Conservation (phyloP, 2,113 vertebrate genomes). For the Eleginops maclovinus region DNA sequence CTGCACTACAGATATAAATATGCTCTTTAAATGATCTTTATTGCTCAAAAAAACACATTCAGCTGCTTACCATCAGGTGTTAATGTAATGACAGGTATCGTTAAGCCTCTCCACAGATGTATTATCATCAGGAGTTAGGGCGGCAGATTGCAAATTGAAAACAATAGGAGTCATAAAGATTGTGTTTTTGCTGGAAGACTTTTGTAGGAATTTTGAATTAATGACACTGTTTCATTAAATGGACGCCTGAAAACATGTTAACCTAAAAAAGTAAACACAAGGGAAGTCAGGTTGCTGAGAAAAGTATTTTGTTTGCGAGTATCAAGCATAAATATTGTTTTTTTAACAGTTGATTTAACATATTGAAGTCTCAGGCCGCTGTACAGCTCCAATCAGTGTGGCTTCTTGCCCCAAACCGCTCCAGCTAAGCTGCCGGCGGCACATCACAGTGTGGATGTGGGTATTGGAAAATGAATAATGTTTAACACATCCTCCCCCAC, state of each 20-base stretch:
- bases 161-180: not conserved
- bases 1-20: not conserved
- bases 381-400: not conserved
- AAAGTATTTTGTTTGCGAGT: not conserved
- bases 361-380: not conserved
- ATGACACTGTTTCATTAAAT: not conserved
- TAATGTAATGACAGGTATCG: not conserved
- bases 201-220: not conserved
- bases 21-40: too few relatives aligned
- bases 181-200: not conserved
- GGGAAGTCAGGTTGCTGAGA: not conserved
- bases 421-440: not conserved
- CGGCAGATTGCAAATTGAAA: not conserved
- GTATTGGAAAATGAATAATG: conserved; percentile 14
- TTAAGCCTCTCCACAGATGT: not conserved
- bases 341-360: not conserved
- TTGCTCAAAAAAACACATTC: not conserved
- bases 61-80: conserved; percentile 2
- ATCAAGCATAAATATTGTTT: not conserved
- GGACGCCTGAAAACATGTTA: not conserved
- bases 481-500: conserved; percentile 1
- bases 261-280: too few relatives aligned
- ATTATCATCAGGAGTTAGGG: not conserved
- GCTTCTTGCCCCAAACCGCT: not conserved
- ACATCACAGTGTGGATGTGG: not conserved